phyloP scores from a whole-genome alignment of 1,140 invertebrate species.

The Scaptomyza pallida region DNA sequence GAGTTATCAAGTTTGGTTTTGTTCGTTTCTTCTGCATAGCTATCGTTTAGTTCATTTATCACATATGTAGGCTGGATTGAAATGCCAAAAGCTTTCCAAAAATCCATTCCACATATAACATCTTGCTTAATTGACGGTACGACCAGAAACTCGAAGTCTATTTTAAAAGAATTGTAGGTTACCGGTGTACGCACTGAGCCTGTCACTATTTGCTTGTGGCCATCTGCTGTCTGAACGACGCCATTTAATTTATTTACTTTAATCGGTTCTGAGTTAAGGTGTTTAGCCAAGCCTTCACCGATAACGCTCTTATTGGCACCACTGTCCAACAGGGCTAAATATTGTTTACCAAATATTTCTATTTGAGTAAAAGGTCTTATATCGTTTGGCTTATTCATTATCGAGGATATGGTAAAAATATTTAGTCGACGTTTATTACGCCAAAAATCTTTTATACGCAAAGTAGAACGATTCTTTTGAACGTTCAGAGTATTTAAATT shows the following conservation, averaged over 20 bases:
- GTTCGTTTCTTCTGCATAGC: too few relatives aligned
- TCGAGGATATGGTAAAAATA: too few relatives aligned
- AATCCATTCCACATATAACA: constrained; percentile 39
- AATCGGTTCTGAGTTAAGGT: too few relatives aligned
- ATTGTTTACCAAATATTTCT: neutral
- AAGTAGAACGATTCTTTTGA: too few relatives aligned
- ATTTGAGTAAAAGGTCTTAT: neutral
- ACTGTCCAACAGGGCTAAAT: constrained; percentile 14
- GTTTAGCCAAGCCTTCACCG: neutral
- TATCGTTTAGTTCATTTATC: too few relatives aligned
- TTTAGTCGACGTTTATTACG: too few relatives aligned
- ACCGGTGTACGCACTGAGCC: neutral
- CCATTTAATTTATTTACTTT: too few relatives aligned
- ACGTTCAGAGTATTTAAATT: too few relatives aligned
- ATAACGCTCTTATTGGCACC: constrained; percentile 35
- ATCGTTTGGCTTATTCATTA: too few relatives aligned
- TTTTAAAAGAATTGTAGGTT: constrained; percentile 11
- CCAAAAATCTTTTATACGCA: too few relatives aligned
- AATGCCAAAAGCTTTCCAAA: constrained; percentile 28
- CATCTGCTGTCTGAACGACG: too few relatives aligned
- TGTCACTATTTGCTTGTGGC: too few relatives aligned
- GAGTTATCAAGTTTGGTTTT: neutral
- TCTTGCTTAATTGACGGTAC: constrained; percentile 15
- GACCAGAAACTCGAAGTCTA: constrained; percentile 22
- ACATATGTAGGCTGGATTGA: neutral